A percentile compares a stretch with the other conserved stretches of the same genome.
These are phyloP conservation scores for Drosophila orena DNA, from an alignment of 1,140 invertebrate species.

Conservation along the genomic window DNA sequence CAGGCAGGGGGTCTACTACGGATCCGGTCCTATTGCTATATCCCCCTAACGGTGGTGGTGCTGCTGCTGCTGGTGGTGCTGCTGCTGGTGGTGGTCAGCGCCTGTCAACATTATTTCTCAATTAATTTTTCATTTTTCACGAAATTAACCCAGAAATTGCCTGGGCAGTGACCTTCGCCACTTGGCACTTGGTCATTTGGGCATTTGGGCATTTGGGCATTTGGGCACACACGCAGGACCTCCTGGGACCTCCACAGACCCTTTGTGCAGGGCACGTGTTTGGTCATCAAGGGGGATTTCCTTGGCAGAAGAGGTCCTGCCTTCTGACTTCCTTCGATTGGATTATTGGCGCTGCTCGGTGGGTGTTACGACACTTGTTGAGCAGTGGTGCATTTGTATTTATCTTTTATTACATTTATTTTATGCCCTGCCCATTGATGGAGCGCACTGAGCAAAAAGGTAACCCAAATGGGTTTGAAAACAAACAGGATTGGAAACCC, in stretches of 20 bases:
- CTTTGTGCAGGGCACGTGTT: slow-evolving; percentile 35
- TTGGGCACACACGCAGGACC: slow-evolving; percentile 9
- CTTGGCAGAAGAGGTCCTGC: not conserved
- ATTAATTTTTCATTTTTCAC: slow-evolving; percentile 84
- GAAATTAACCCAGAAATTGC: slow-evolving; percentile 80
- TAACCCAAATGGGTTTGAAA: too few species aligned
- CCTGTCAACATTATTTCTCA: slow-evolving; percentile 84
- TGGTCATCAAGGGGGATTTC: slow-evolving; percentile 14
- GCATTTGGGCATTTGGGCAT: not conserved
- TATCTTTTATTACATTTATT: slow-evolving; percentile 65
- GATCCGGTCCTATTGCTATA: slow-evolving; percentile 6
- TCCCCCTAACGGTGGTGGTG: not conserved
- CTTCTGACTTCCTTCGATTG: slow-evolving; percentile 32
- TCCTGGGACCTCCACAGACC: not conserved
- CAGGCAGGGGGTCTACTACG: slow-evolving; percentile 66
- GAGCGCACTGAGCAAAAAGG: not conserved
- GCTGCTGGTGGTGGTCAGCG: slow-evolving; percentile 61
- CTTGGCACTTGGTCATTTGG: slow-evolving; percentile 41
- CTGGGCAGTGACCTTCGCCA: slow-evolving; percentile 76
- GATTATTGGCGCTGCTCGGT: slow-evolving; percentile 19
- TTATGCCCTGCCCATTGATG: slow-evolving; percentile 12
- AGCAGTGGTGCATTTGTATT: slow-evolving; percentile 23
- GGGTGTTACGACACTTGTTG: slow-evolving; percentile 26
- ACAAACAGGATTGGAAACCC: too few species aligned
- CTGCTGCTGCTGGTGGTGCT: slow-evolving; percentile 29